phyloP scores from a whole-genome alignment of 2,797 vertebrate species.

The Sebastes steindachneri region DNA sequence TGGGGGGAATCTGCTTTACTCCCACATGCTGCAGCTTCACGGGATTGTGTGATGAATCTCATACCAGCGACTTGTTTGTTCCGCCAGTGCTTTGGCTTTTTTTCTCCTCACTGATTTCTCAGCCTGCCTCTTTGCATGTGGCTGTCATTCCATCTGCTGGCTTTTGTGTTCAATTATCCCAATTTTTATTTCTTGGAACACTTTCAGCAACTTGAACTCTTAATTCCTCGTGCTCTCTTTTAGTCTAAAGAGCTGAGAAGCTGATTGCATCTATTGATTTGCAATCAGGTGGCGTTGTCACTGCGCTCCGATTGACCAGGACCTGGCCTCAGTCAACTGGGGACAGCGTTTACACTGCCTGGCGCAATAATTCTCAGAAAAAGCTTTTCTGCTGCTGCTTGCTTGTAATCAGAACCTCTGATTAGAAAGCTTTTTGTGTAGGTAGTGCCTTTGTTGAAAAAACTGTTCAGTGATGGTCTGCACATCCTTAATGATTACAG shows the following conservation, averaged over 20 bases:
- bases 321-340: not conserved
- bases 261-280: conserved; percentile 34
- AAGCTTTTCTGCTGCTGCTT: conserved; percentile 10
- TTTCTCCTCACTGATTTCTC: not conserved
- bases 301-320: conserved; percentile 9
- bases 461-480: not conserved
- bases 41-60: not conserved
- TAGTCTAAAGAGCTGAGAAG: not conserved
- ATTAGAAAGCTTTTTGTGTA: not conserved
- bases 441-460: not conserved
- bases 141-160: conserved; percentile 24
- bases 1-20: not conserved
- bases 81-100: not conserved
- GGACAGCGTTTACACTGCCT: not conserved
- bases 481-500: not conserved
- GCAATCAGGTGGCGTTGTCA: conserved; percentile 33
- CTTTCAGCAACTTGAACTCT: not conserved
- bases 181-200: conserved; percentile 7
- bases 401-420: not conserved
- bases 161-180: conserved; percentile 16
- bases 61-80: not conserved
- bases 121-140: conserved; percentile 35
- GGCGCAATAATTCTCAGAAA: not conserved
- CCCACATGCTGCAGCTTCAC: conserved; percentile 8
- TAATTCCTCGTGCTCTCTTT: not conserved